These are phyloP conservation scores for Hololepta plana DNA, from an alignment of 2,888 invertebrate species.

Conservation along the genomic window DNA sequence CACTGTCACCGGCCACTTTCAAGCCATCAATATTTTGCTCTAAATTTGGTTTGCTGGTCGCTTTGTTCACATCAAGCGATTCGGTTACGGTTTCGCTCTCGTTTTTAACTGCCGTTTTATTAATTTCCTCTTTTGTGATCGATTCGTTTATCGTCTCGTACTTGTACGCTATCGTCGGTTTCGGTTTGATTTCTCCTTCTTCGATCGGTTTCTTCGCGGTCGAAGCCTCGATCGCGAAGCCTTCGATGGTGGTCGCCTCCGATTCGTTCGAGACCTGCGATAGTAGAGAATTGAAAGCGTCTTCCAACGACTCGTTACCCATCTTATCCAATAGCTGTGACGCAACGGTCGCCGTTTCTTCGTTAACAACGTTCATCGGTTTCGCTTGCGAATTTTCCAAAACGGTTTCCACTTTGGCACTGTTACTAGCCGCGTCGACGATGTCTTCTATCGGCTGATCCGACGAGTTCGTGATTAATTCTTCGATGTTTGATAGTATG, in stretches of 20 bases:
- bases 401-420: slow-evolving; percentile 13
- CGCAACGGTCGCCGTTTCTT: slow-evolving; percentile 15
- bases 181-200: slow-evolving; percentile 1
- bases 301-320: slow-evolving; percentile 10
- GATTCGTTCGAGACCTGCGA: slow-evolving; percentile 16
- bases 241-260: no score
- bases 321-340: slow-evolving; percentile 13
- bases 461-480: slow-evolving; percentile 10
- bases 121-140: slow-evolving; percentile 4
- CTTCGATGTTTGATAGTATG: slow-evolving; percentile 13
- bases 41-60: slow-evolving; percentile 5
- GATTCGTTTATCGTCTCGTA: slow-evolving; percentile 2
- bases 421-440: slow-evolving; percentile 12
- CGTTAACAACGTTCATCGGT: slow-evolving; percentile 13
- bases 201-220: slow-evolving; percentile 1
- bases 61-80: no score
- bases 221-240: neutral
- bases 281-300: slow-evolving; percentile 17
- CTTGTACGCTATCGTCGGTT: slow-evolving; percentile 4
- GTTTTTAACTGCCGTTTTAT: slow-evolving; percentile 1
- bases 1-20: no score
- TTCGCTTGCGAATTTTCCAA: slow-evolving; percentile 12
- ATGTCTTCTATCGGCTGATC: no score
- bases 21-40: neutral
- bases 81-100: slow-evolving; percentile 5